Evolutionary conservation across 2,113 vertebrate species (phyloP).

Genomic region (Chaetura pelagica): DNA sequence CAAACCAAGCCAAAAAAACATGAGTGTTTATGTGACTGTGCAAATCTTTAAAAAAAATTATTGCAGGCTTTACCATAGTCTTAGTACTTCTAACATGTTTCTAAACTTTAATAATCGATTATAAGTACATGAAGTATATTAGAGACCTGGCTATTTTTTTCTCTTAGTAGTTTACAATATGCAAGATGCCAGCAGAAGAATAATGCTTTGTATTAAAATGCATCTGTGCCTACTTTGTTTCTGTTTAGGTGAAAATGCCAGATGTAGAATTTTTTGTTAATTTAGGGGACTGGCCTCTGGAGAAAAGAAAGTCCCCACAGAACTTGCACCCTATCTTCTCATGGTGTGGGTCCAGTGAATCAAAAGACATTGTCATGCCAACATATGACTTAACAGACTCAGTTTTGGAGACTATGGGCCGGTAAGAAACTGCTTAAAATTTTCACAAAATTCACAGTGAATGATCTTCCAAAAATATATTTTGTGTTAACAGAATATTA

Average conservation of each 20-base stretch:
- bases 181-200: not conserved
- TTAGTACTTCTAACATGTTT: not conserved
- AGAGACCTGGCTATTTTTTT: not conserved
- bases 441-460: not conserved
- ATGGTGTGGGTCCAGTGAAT: constrained; percentile 95
- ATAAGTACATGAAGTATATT: not conserved
- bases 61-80: not conserved
- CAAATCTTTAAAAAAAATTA: not conserved
- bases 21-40: not conserved
- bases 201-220: not conserved
- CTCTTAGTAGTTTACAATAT: not conserved
- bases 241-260: constrained; percentile 88
- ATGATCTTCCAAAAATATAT: not conserved
- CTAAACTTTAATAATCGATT: not conserved
- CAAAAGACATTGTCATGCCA: constrained; percentile 96
- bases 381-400: constrained; percentile 98
- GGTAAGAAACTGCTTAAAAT: constrained; percentile 77
- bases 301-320: constrained; percentile 85
- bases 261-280: constrained; percentile 98
- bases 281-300: constrained; percentile 97
- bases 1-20: not conserved
- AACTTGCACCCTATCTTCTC: constrained; percentile 93
- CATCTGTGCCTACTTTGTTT: not conserved
- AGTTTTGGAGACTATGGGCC: constrained; percentile 95
- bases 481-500: not conserved